A percentile compares a stretch with the other conserved stretches of the same genome.
Evolutionary conservation across 1,140 invertebrate species (phyloP).

Genomic region (Leptinotarsa texana): DNA sequence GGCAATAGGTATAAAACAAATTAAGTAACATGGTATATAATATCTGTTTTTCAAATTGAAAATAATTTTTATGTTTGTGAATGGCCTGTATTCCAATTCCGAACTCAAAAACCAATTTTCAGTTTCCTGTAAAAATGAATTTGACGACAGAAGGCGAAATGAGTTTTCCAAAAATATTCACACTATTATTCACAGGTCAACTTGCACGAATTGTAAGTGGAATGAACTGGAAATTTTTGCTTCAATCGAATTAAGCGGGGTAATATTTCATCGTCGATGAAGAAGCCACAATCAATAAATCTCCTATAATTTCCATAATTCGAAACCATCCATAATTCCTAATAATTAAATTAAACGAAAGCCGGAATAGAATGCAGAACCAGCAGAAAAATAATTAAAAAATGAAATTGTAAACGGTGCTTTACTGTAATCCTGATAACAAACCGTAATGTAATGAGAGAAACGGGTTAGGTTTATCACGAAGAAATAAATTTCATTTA

Average conservation of each 20-base stretch:
- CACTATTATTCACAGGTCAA: not conserved
- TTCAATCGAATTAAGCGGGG: too few relatives aligned
- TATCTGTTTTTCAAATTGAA: too few relatives aligned
- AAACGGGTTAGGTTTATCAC: constrained; percentile 19
- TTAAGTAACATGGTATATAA: too few relatives aligned
- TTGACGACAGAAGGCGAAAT: too few relatives aligned
- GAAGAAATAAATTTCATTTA: constrained; percentile 16
- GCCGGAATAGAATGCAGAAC: constrained; percentile 7
- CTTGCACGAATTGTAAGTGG: not conserved
- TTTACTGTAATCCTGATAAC: constrained; percentile 14
- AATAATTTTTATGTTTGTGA: too few relatives aligned
- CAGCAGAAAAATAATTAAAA: constrained; percentile 21
- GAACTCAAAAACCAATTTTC: too few relatives aligned
- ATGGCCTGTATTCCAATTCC: too few relatives aligned
- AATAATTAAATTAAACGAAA: constrained; percentile 18
- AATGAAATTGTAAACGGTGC: constrained; percentile 17
- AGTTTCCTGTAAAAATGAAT: too few relatives aligned
- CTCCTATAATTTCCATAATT: not conserved
- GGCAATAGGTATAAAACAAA: too few relatives aligned
- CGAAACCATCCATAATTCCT: not conserved
- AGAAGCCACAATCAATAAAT: not conserved
- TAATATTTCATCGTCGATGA: not conserved
- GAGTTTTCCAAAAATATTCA: not conserved
- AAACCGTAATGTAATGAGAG: constrained; percentile 12
- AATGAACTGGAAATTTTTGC: too few relatives aligned